Evolutionary conservation across 2,113 vertebrate species (phyloP), one percentile per base, ranked within the genome.

Genomic region (Leiothrix lutea): DNA sequence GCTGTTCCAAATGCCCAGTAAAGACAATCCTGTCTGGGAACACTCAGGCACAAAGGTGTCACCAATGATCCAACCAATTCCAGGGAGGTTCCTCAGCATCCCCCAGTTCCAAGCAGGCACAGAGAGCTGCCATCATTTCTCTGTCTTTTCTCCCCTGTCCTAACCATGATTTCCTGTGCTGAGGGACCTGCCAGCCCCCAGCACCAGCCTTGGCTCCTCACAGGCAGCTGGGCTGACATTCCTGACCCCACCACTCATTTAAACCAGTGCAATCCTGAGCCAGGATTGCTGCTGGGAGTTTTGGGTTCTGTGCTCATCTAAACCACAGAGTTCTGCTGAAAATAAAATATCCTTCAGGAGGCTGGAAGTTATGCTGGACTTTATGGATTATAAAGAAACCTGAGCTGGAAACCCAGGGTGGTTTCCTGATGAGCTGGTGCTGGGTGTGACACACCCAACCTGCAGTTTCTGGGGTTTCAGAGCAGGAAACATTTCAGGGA

Each of bases 61-160:
- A 26, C 60, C 8, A 4, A 4, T 0, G 9, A 28, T 2, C 40
- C 54, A 33, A 5, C 1, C 0, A 48, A 33, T 5, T 12, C 57
- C 44, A 19, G 1, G 6, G 23, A 33, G 3, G 23, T 5, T 31
- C 50, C 28, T 12, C 38, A 14, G 2, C 0, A 1, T 25, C 40
- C 23, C 24, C 54, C 10, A 29, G 0, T 1, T 2, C 60, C 60
- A 50, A 2, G 1, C 29, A n/a, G 33, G 14, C 79, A 16, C 7
- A 6, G 35, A 50, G 50, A 69, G 65, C 60, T 5, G 17, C 5
- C 1, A 22, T 4, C 6, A 50, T 13, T 44, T 11, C 35, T 4
- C 4, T 16, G 29, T 3, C 24, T 22, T 36, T 35, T 3, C n/a
- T 23, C 12, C 14, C 45, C 54, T 11, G 0, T 6, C 2, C 11